Base-by-base conservation (phyloP, 2,888 invertebrate species). In the Octodonta nipae region DNA sequence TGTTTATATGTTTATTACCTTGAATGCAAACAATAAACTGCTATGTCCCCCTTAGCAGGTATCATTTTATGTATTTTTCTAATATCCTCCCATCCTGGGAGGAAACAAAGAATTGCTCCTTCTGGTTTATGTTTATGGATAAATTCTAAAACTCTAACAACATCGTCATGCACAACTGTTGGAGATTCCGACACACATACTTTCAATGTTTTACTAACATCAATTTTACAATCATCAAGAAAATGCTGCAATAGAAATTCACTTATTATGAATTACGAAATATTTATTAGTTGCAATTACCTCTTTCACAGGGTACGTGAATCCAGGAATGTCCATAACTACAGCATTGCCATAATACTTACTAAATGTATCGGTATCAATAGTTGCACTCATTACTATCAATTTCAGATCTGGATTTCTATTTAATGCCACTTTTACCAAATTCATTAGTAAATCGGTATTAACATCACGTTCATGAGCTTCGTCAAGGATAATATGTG, bases 21-120 rank as follows among this genome's bases (percentile, higher is more conserved):
- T 10, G 42, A 42, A 38, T 42, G 42, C 30, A 42, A 34, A 41
- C 55, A 53, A 28, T 56, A 37, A 1, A 57, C 46, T 4, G 33
- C 35, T 36, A 50, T 32, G 42, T 51, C 50, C 6, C 26, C 13
- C 12, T 28, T 32, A 7, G 15, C 13, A 3, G 44, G 46, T 30
- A 54, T 38, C n/a, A 67, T 28, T 10, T 57, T 58, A 29, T 66
- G 63, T 0, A 76, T 59, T 28, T 58, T 58, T 13, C 60, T 63
- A 24, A 83, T 82, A 37, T 81, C 79, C 2, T 68, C 61, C 82
- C 83, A 82, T 8, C 82, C 81, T 10, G 83, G 81, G 5, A 83
- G 65, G 44, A 83, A 83, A 25, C 75, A 76, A 28, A 83, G 60
- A 45, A 83, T 78, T 1, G 77, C 78, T 1, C 82, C 82, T 27